Conservation (phyloP, 2,888 invertebrate species). For the Drosophila paracracens region DNA sequence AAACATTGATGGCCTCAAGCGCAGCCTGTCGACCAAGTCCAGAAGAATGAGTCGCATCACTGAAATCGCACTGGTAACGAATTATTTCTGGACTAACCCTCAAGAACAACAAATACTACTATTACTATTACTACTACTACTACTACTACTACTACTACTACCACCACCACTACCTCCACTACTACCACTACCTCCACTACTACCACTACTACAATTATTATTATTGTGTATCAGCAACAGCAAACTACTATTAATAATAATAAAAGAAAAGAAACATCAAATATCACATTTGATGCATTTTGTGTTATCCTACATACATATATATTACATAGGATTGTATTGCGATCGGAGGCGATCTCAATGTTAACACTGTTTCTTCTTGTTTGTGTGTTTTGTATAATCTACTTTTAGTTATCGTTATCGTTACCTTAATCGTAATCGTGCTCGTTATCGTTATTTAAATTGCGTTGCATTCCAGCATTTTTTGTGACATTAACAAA, state of each 20-base stretch:
- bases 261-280: constrained; percentile 16
- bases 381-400: constrained; percentile 18
- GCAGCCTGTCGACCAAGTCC: constrained; percentile 91
- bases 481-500: constrained; percentile 12
- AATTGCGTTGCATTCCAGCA: constrained; percentile 8
- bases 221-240: constrained; percentile 13
- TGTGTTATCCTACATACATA: constrained; percentile 19
- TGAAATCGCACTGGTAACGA: constrained; percentile 92
- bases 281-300: constrained; percentile 50
- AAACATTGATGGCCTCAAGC: constrained; percentile 94
- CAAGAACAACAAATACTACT: constrained; percentile 24
- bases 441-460: constrained; percentile 42
- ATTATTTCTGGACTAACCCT: constrained; percentile 83
- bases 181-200: constrained; percentile 22
- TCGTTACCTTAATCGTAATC: constrained; percentile 39
- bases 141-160: constrained; percentile 23
- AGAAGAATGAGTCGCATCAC: constrained; percentile 93
- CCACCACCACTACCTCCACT: constrained; percentile 11
- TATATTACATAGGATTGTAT: constrained; percentile 51
- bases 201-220: constrained; percentile 18
- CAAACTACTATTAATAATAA: constrained; percentile 23
- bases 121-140: constrained; percentile 23
- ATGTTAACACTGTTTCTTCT: constrained; percentile 42
- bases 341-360: constrained; percentile 31
- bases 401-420: constrained; percentile 19